A percentile compares a stretch with the other conserved stretches of the same genome.
Conservation (phyloP, 2,797 vertebrate genomes). For the Netta rufina region DNA sequence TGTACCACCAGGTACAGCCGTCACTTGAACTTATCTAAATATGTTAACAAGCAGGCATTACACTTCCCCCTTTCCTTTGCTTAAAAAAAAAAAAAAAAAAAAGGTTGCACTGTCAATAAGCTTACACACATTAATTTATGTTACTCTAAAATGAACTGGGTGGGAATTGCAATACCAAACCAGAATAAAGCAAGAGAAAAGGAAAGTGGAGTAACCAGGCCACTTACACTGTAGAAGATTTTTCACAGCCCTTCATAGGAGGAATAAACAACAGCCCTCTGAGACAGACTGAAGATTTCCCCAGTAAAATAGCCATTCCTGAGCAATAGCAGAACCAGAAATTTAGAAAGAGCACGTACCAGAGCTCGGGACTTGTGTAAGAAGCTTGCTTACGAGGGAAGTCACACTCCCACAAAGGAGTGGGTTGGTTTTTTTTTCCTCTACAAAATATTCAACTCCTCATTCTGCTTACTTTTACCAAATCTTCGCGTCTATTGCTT, state of each 20-base stretch:
- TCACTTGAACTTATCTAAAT: neutral
- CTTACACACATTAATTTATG: neutral
- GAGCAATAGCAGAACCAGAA: neutral
- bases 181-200: neutral
- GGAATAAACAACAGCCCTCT: neutral
- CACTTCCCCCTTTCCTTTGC: neutral
- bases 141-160: neutral
- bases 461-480: no score
- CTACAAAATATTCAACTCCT: no score
- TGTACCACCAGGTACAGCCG: neutral
- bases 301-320: neutral
- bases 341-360: neutral
- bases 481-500: neutral
- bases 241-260: neutral
- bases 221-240: accelerated
- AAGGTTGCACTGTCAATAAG: neutral
- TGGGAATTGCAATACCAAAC: neutral
- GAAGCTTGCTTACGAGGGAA: neutral
- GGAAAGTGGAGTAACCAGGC: neutral
- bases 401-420: neutral
- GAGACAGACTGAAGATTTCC: neutral
- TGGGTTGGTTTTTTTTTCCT: no score
- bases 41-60: accelerated
- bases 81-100: neutral
- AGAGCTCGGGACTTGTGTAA: neutral